These are phyloP conservation scores for Pogoniulus pusillus DNA, from an alignment of 2,797 vertebrate genomes.

Conservation along the genomic window DNA sequence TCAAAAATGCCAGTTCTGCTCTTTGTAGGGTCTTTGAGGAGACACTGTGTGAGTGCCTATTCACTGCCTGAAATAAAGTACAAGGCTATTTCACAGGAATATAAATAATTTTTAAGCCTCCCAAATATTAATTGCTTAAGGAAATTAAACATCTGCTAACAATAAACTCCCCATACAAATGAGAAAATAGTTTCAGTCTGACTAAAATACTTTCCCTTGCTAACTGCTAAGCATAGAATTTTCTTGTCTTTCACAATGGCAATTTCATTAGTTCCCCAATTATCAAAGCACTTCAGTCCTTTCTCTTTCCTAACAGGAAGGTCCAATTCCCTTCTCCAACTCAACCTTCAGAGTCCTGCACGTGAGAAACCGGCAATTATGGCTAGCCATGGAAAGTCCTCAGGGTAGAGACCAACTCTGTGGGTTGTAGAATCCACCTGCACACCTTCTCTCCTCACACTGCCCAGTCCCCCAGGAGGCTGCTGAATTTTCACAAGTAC, in stretches of 20 bases:
- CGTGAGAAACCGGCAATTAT: not conserved
- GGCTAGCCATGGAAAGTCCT: fast-evolving
- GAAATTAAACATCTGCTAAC: slow-evolving; percentile 49
- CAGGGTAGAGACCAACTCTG: not conserved
- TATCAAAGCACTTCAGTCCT: not conserved
- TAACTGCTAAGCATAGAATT: slow-evolving; percentile 12
- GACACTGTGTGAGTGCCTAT: not conserved
- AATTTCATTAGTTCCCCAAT: not conserved
- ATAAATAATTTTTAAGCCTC: slow-evolving; percentile 15
- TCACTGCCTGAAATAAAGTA: not conserved
- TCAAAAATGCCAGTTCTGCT: not conserved
- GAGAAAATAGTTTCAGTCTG: slow-evolving; percentile 8
- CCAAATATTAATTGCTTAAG: slow-evolving; percentile 25
- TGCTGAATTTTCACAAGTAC: not conserved
- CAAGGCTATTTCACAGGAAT: not conserved
- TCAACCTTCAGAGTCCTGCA: not conserved
- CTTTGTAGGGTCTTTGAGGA: not conserved
- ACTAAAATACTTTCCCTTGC: slow-evolving; percentile 14
- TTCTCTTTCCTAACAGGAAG: not conserved
- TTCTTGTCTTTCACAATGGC: not conserved
- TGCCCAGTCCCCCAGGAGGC: not conserved
- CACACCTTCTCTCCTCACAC: not conserved
- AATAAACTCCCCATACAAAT: slow-evolving; percentile 20
- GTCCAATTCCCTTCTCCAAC: not conserved
- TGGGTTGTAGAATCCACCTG: not conserved